Evolutionary conservation across 2,113 vertebrate species (phyloP).

Genomic region (Pogona vitticeps): DNA sequence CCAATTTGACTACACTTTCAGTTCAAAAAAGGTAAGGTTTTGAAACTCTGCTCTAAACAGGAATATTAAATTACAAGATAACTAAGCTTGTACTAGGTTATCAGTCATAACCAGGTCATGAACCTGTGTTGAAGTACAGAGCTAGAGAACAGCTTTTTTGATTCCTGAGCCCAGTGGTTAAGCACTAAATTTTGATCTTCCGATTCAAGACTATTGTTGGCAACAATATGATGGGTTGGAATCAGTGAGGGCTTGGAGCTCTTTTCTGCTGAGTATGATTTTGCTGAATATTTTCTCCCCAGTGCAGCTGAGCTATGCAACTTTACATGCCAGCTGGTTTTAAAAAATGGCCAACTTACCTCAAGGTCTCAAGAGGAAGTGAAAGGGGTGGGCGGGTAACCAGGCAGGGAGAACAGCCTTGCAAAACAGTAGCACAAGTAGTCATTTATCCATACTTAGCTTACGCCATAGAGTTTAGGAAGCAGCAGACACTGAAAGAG

Average conservation of each 20-base stretch:
- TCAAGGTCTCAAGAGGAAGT: not conserved
- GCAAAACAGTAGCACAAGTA: rapidly evolving
- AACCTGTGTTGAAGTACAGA: not conserved
- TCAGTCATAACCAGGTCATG: too few relatives aligned
- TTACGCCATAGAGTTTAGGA: not conserved
- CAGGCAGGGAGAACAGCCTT: not conserved
- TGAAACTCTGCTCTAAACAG: too few relatives aligned
- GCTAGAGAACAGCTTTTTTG: not conserved
- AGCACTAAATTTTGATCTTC: not conserved
- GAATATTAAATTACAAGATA: too few relatives aligned
- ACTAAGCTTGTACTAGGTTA: too few relatives aligned
- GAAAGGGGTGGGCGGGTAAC: not conserved
- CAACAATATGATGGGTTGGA: rapidly evolving
- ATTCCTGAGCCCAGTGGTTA: rapidly evolving
- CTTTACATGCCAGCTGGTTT: not conserved
- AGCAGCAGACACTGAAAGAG: not conserved
- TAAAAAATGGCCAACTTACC: not conserved
- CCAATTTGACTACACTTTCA: too few relatives aligned
- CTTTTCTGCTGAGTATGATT: not conserved
- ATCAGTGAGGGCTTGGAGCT: not conserved
- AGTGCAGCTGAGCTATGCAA: not conserved
- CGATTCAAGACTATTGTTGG: not conserved
- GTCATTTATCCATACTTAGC: not conserved
- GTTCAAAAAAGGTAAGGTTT: too few relatives aligned
- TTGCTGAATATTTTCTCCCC: not conserved